Conservation (phyloP, 1,140 invertebrate species). For the Mercenaria mercenaria region DNA sequence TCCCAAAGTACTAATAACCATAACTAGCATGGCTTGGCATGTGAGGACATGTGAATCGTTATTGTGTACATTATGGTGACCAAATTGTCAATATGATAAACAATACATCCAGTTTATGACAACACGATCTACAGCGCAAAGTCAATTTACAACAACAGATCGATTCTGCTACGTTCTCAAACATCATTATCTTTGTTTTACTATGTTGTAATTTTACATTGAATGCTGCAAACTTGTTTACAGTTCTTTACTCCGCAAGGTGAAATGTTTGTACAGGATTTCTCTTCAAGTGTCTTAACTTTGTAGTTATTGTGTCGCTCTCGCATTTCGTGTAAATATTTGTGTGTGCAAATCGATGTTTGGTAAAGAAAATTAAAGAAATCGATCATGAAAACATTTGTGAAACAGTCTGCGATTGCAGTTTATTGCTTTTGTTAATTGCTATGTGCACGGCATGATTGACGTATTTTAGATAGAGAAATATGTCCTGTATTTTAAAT, state of each 20-base stretch:
- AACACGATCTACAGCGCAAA: too few species aligned
- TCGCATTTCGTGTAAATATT: background rate
- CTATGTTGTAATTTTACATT: background rate
- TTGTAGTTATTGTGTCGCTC: background rate
- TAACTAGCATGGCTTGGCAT: too few species aligned
- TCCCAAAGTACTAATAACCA: too few species aligned
- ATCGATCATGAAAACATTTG: conserved; percentile 4
- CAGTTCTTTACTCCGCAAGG: background rate
- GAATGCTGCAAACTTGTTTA: background rate
- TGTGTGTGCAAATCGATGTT: background rate
- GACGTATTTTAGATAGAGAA: too few species aligned
- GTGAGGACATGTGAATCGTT: too few species aligned
- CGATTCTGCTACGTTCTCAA: background rate
- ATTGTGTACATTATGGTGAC: too few species aligned
- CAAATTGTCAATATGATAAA: too few species aligned
- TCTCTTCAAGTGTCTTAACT: background rate
- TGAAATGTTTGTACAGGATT: conserved; percentile 1
- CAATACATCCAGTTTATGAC: too few species aligned
- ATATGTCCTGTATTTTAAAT: too few species aligned
- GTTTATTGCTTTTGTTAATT: background rate
- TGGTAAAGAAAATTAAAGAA: background rate
- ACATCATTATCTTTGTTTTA: background rate
- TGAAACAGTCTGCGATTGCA: background rate
- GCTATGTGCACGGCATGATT: background rate
- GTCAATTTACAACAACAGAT: background rate